Evolutionary conservation across 2,113 vertebrate genomes (phyloP), one percentile per base, ranked within the genome.

Genomic region (Eublepharis macularius): DNA sequence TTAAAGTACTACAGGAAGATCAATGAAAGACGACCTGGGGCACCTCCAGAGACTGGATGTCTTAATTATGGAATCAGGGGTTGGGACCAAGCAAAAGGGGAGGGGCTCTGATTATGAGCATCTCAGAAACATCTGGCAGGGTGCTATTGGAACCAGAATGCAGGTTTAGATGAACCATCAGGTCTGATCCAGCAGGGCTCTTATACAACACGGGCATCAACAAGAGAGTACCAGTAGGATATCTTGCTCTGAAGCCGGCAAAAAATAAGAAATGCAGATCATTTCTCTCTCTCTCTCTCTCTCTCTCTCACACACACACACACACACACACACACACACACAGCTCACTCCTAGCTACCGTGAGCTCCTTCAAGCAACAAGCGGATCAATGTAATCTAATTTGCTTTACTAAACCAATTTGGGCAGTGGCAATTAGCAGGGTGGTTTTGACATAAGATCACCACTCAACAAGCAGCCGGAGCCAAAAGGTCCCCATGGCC

Each of bases 361-460:
- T 83, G 32, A 82, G 82, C 81, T 82, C 51, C 43, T 65, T 19
- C 82, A 76, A 72, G 69, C 87, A 85, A 69, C 84, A 80, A 86
- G 63, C 82, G 74, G 91, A 92, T 92, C 86, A 93, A 74, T n/a
- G 65, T 86, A 93, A 95, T 76, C 83, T 92, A 91, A 93, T 80
- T 92, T 87, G 88, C 74, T 89, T 66, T 74, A 86, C 90, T 87
- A 91, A 95, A 81, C 39, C 82, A 87, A 90, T 88, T 43, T 89
- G 82, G 88, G 76, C 14, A 87, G 86, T 80, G 84, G 32, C 9
- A 89, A 89, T 77, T 79, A 87, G 89, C 93, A 81, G n/a, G 2
- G 12, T 32, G 88, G 78, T 83, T 78, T 94, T 73, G 83, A 88
- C 4, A 34, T 73, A 90, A 90, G 89, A 90, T 34, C 41, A 54